phyloP scores from a whole-genome alignment of 2,888 invertebrate genomes.

The Apamea sordens region DNA sequence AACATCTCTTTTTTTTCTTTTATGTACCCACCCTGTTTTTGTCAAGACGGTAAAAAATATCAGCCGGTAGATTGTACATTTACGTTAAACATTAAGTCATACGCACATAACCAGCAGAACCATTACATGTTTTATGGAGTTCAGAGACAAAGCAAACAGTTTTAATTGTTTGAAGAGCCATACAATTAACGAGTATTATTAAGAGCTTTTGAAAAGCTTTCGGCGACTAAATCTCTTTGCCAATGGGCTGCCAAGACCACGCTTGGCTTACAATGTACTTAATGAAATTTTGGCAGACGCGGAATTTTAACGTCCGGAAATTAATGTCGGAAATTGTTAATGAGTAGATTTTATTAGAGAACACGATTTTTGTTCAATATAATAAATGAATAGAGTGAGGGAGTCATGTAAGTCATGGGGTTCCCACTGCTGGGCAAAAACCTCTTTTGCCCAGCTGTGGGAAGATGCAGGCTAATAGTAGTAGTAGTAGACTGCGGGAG shows the following conservation, averaged over 20 bases:
- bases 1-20: neutral
- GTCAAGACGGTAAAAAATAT: neutral
- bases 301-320: slow-evolving; percentile 30
- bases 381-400: neutral
- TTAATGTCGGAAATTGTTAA: slow-evolving; percentile 16
- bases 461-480: neutral
- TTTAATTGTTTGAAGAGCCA: neutral
- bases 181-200: slow-evolving; percentile 10
- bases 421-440: too few relatives aligned
- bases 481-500: neutral
- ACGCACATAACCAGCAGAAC: neutral
- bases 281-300: slow-evolving; percentile 45
- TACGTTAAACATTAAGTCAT: neutral
- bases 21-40: neutral
- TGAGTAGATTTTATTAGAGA: slow-evolving; percentile 12
- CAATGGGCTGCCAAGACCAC: slow-evolving; percentile 41
- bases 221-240: slow-evolving; percentile 17
- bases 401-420: neutral
- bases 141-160: neutral
- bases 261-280: slow-evolving; percentile 45
- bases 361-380: neutral
- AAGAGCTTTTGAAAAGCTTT: slow-evolving; percentile 19
- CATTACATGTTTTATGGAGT: too few relatives aligned
- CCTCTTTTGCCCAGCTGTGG: neutral
- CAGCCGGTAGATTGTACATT: neutral